phyloP scores from a whole-genome alignment of 2,113 vertebrate genomes.

The Apistogramma diplotaenia region DNA sequence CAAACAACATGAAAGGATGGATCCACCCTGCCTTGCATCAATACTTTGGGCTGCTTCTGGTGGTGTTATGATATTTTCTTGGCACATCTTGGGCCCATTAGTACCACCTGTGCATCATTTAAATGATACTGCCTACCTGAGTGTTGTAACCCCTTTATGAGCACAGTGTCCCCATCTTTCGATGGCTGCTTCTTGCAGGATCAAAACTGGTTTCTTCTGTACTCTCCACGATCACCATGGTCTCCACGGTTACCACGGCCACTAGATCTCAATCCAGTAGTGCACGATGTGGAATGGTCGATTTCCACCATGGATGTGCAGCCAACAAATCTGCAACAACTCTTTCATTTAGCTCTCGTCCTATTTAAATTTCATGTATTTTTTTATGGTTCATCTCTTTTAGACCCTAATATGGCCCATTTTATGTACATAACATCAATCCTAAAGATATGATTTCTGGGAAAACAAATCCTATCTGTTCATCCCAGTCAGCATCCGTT shows the following conservation, averaged over 20 bases:
- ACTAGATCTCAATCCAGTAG: not conserved
- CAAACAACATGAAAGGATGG: too few relatives aligned
- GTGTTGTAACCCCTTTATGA: too few relatives aligned
- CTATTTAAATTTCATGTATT: not conserved
- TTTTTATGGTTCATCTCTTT: not conserved
- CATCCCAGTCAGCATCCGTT: not conserved
- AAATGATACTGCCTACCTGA: too few relatives aligned
- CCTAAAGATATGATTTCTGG: not conserved
- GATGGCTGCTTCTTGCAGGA: too few relatives aligned
- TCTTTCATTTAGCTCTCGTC: not conserved
- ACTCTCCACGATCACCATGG: not conserved
- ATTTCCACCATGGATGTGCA: not conserved
- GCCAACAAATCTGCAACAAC: not conserved
- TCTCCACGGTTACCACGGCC: not conserved
- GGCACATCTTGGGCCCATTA: too few relatives aligned
- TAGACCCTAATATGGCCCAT: not conserved
- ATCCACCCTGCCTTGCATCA: too few relatives aligned
- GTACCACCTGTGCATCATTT: too few relatives aligned
- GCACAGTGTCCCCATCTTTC: too few relatives aligned
- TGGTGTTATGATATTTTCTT: too few relatives aligned
- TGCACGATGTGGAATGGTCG: not conserved
- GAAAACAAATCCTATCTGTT: conserved; percentile 16
- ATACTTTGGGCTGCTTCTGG: too few relatives aligned
- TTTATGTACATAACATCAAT: not conserved
- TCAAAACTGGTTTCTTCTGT: not conserved